Evolutionary conservation across 2,113 vertebrate species (phyloP).

Genomic region (Danionella cerebrum): DNA sequence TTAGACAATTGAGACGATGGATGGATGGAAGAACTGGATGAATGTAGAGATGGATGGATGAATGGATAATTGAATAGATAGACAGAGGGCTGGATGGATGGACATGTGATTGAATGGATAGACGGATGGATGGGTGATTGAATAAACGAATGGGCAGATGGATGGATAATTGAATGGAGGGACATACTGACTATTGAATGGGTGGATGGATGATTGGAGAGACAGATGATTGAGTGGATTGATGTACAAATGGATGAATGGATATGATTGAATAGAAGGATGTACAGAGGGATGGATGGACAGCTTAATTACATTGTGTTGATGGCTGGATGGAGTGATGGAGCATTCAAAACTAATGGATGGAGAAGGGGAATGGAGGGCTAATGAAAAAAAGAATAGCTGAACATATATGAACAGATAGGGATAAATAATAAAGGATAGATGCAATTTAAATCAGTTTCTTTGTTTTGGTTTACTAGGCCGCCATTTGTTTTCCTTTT

Average conservation of each 20-base stretch:
- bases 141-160: background rate
- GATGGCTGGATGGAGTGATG: background rate
- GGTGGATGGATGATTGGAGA: background rate
- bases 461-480: too few species aligned
- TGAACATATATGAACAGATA: background rate
- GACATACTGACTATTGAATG: background rate
- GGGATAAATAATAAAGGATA: background rate
- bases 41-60: background rate
- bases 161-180: background rate
- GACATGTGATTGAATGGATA: background rate
- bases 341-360: background rate
- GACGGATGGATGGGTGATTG: background rate
- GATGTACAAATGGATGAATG: background rate
- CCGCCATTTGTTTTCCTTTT: too few species aligned
- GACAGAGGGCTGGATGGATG: too few species aligned
- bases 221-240: too few species aligned
- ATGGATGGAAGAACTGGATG: background rate
- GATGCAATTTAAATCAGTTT: too few species aligned
- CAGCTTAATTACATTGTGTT: too few species aligned
- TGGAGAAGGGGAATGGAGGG: background rate
- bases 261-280: background rate
- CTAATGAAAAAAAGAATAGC: background rate
- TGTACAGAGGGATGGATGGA: background rate
- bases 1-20: background rate
- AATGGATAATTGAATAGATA: too few species aligned